Evolutionary conservation across 2,113 vertebrate species (phyloP), one percentile per base, ranked within the genome.

Genomic region (Callaeas wilsoni): DNA sequence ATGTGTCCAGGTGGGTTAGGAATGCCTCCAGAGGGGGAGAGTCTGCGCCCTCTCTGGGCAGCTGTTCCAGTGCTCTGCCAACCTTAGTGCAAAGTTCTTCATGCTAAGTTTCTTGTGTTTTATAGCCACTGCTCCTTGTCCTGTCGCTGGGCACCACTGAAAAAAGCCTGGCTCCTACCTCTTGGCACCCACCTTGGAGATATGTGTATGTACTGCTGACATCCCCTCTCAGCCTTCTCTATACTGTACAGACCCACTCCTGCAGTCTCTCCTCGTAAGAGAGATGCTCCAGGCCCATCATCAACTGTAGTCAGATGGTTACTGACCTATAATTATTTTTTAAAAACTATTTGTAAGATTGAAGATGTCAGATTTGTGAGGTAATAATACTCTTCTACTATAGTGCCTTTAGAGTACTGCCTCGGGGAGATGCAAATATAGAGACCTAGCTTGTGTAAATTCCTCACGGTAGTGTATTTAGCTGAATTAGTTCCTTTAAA

Each of bases 401-500:
- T 30, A 12, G 15, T 77, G 39, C 35, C 53, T 30, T 57, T 65
- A 84, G 49, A 81, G 42, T 57, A 35, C 30, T 80, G 76, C 80
- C 76, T 57, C 0, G 0, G 35, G 47, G 42, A 84, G 30, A 56
- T 30, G 27, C 27, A 63, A 50, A 67, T 41, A 5, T 11, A 67
- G 39, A 86, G 59, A 74, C 3, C 33, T 74, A 44, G 29, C 12
- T 47, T 70, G 37, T 75, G 49, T 64, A 90, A 92, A 76, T 64
- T 68, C 32, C 44, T 90, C 37, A 37, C 18, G 1, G 47, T 79
- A 46, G 25, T 79, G 49, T 73, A 35, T 81, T 87, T 74, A 92
- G 60, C 47, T 63, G 64, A 67, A 59, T 86, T 84, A 84, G 26
- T 19, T 86, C 35, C 73, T 93, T 92, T 78, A 89, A 87, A 94